phyloP scores from a whole-genome alignment of 2,113 vertebrate genomes.

The Malurus melanocephalus region DNA sequence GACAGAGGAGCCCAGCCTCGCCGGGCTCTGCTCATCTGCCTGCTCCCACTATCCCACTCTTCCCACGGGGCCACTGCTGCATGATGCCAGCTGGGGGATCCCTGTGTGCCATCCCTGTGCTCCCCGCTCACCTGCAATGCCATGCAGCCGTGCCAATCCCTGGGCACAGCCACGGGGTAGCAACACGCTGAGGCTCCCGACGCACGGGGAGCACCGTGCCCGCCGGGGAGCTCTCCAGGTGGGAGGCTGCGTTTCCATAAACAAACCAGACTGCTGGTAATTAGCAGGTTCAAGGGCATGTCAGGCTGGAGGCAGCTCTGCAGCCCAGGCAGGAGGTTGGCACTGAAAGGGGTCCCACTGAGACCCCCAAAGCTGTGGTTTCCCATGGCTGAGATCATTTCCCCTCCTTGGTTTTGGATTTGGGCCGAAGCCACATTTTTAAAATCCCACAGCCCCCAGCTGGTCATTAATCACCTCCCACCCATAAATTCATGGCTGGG shows the following conservation, averaged over 20 bases:
- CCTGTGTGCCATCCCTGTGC: neutral
- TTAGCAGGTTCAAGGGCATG: neutral
- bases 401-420: neutral
- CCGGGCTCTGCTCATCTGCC: rapidly evolving
- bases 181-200: rapidly evolving
- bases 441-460: neutral
- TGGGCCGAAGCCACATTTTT: rapidly evolving
- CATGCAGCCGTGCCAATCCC: neutral
- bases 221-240: rapidly evolving
- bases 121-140: rapidly evolving
- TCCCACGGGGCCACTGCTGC: rapidly evolving
- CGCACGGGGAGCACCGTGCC: rapidly evolving
- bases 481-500: rapidly evolving
- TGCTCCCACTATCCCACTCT: rapidly evolving
- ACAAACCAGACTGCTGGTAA: neutral
- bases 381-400: rapidly evolving
- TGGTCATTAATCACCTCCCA: neutral
- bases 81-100: rapidly evolving
- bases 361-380: neutral
- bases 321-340: neutral
- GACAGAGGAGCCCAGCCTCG: rapidly evolving
- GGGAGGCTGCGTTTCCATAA: neutral
- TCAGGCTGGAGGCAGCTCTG: neutral
- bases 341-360: neutral
- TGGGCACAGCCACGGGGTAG: rapidly evolving